Conservation (phyloP, 2,113 vertebrate genomes). For the Arizona elegans region DNA sequence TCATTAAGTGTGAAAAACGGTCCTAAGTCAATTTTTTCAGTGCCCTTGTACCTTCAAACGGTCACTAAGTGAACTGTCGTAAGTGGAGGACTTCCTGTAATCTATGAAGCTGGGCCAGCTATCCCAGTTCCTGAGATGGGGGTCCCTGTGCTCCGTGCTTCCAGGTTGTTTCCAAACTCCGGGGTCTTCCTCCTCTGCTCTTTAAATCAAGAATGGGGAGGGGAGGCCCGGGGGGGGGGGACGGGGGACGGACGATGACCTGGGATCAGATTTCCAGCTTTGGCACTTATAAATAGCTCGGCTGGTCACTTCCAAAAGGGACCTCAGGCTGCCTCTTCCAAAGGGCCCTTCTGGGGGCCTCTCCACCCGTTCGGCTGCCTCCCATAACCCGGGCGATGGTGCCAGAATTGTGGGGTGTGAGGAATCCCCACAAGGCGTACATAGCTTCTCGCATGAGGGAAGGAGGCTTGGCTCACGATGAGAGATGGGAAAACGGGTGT, state of each 20-base stretch:
- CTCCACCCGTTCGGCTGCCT: too few species aligned
- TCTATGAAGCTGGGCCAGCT: background rate
- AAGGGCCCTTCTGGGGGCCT: background rate
- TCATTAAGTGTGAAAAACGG: too few species aligned
- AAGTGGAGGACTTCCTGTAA: too few species aligned
- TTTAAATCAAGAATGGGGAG: background rate
- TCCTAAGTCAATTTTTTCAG: too few species aligned
- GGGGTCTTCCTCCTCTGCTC: too few species aligned
- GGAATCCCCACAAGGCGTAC: background rate
- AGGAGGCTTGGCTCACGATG: too few species aligned
- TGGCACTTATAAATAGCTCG: constrained; percentile 8
- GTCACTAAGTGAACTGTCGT: too few species aligned
- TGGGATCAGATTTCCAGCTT: background rate
- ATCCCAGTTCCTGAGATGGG: background rate
- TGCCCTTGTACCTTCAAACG: too few species aligned
- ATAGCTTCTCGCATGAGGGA: background rate
- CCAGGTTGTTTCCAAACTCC: background rate
- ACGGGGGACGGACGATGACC: background rate
- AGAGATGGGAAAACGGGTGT: too few species aligned
- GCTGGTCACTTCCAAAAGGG: background rate
- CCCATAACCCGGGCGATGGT: too few species aligned
- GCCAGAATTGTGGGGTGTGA: background rate
- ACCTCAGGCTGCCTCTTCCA: background rate
- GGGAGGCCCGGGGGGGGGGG: background rate
- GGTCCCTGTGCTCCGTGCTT: too few species aligned